phyloP scores from a whole-genome alignment of 2,888 invertebrate genomes.

The Vandiemenella viatica region DNA sequence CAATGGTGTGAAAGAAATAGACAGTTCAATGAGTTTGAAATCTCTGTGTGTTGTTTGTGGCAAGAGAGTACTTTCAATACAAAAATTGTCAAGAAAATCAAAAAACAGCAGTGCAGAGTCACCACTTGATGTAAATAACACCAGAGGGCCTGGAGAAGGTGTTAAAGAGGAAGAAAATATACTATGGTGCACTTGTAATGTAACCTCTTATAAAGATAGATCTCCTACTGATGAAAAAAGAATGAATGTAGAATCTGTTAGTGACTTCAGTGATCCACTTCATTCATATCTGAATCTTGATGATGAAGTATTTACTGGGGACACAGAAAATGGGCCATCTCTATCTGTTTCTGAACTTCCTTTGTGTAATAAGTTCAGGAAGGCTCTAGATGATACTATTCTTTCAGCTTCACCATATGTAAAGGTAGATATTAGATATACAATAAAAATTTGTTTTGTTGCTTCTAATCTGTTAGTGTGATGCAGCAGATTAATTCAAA shows the following conservation, averaged over 20 bases:
- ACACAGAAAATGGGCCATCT: neutral
- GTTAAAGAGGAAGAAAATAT: too few species aligned
- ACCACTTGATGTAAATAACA: neutral
- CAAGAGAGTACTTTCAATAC: too few species aligned
- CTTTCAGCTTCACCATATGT: constrained; percentile 79
- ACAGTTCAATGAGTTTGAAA: neutral
- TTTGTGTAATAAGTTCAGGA: constrained; percentile 51
- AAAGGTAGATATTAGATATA: constrained; percentile 30
- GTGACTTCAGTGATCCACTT: constrained; percentile 74
- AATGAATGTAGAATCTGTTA: constrained; percentile 36
- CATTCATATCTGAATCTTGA: constrained; percentile 35
- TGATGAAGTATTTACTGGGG: constrained; percentile 27
- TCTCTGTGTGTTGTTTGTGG: neutral
- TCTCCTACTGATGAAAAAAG: constrained; percentile 13
- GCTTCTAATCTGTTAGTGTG: too few species aligned
- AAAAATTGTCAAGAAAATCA: neutral
- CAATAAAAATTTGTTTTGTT: too few species aligned
- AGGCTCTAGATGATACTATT: constrained; percentile 55
- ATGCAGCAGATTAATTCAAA: too few species aligned
- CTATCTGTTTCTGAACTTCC: constrained; percentile 40
- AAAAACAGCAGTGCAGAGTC: neutral
- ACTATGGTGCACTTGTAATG: neutral
- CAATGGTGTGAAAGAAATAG: too few species aligned
- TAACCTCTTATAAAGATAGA: constrained; percentile 9
- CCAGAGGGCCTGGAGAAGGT: neutral